Evolutionary conservation across 2,797 vertebrate species (phyloP).

Genomic region (Thamnophis elegans): DNA sequence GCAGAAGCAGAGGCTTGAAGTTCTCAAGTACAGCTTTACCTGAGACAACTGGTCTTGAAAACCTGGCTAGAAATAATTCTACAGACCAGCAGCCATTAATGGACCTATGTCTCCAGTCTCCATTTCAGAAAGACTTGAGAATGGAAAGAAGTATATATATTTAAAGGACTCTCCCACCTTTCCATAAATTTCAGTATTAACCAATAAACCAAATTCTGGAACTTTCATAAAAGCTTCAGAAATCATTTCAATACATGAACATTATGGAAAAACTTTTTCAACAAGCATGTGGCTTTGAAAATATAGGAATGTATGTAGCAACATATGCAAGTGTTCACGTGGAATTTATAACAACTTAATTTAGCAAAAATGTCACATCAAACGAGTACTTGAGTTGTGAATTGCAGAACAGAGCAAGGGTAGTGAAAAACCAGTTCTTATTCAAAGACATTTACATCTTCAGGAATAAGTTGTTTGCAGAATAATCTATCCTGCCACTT

Average conservation of each 20-base stretch:
- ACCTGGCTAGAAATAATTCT: too few relatives aligned
- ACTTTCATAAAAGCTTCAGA: neutral
- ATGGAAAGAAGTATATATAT: neutral
- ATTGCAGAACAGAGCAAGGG: neutral
- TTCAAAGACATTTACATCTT: neutral
- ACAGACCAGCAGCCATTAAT: neutral
- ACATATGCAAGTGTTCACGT: neutral
- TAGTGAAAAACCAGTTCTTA: neutral
- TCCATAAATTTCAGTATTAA: neutral
- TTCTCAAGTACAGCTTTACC: neutral
- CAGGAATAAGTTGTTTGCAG: neutral
- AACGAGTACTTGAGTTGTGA: neutral
- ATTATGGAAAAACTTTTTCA: neutral
- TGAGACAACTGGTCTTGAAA: neutral
- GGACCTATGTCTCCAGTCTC: neutral
- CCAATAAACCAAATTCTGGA: neutral
- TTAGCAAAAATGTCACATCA: neutral
- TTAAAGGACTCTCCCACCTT: neutral
- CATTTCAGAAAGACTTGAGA: neutral
- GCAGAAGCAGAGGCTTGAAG: neutral
- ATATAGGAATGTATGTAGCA: neutral
- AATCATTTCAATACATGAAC: neutral
- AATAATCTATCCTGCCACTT: neutral
- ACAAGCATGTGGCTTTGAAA: neutral
- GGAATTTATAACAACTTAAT: neutral